Conservation (phyloP, 2,888 invertebrate genomes). For the Venustoraphidia nigricollis region DNA sequence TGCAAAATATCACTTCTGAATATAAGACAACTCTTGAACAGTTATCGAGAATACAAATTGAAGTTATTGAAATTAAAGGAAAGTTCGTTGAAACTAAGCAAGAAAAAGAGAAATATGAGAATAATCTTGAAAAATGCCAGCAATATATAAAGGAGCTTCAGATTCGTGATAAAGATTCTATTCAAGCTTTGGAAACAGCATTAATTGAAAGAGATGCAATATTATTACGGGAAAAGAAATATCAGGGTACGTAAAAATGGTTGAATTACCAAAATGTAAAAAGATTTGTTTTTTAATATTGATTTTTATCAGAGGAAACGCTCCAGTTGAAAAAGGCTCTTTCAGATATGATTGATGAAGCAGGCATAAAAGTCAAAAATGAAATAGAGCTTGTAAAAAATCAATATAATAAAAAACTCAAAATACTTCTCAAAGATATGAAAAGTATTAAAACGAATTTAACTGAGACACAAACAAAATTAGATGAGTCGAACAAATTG, state of each 20-base stretch:
- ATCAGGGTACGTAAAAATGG: too few relatives aligned
- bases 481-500: conserved; percentile 38
- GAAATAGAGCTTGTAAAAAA: conserved; percentile 40
- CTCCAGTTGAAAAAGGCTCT: conserved; percentile 34
- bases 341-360: conserved; percentile 35
- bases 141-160: background rate
- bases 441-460: conserved; percentile 38
- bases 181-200: background rate
- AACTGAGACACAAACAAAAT: conserved; percentile 34
- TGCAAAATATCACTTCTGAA: too few relatives aligned
- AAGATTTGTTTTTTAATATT: too few relatives aligned
- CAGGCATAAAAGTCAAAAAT: conserved; percentile 36
- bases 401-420: conserved; percentile 39
- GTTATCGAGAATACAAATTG: conserved; percentile 13
- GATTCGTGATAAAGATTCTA: background rate
- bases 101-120: conserved; percentile 24
- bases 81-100: conserved; percentile 27
- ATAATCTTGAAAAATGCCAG: background rate
- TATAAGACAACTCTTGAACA: conserved; percentile 14
- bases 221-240: too few relatives aligned
- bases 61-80: conserved; percentile 19
- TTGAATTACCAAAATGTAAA: too few relatives aligned
- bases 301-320: conserved; percentile 34
- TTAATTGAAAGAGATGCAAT: background rate
- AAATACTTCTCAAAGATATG: conserved; percentile 38